A percentile compares a stretch with the other conserved stretches of the same genome.
Conservation (phyloP, 2,888 invertebrate genomes). For the Sisyra nigra region DNA sequence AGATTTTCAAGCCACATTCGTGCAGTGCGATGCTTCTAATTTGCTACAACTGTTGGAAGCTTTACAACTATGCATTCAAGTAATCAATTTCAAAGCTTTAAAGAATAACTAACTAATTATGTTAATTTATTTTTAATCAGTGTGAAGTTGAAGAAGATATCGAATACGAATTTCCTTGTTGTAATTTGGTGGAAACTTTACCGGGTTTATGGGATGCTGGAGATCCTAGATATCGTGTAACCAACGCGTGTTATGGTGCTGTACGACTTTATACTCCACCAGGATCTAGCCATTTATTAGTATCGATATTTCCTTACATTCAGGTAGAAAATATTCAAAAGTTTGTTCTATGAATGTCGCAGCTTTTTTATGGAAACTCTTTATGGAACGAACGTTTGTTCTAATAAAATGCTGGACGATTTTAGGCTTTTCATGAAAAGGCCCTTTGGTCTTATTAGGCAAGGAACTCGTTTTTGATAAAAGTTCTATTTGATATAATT, state of each 20-base stretch:
- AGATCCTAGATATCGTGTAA: slow-evolving; percentile 30
- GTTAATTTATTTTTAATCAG: no score
- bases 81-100: slow-evolving; percentile 20
- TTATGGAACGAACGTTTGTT: no score
- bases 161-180: slow-evolving; percentile 61
- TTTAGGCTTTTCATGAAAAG: no score
- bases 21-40: slow-evolving; percentile 50
- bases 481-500: no score
- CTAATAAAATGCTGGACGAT: no score
- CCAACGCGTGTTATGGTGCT: slow-evolving; percentile 43
- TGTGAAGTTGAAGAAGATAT: slow-evolving; percentile 54
- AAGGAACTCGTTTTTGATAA: no score
- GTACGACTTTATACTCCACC: slow-evolving; percentile 38
- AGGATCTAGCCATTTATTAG: slow-evolving; percentile 39
- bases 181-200: slow-evolving; percentile 46
- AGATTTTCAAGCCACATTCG: slow-evolving; percentile 55
- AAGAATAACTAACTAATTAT: not conserved
- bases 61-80: slow-evolving; percentile 48
- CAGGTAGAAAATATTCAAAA: slow-evolving; percentile 26
- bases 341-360: not conserved
- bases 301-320: slow-evolving; percentile 50
- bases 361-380: not conserved
- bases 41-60: slow-evolving; percentile 52
- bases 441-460: no score
- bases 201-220: slow-evolving; percentile 49